Conservation (phyloP, 2,797 vertebrate species). For the Setipinna tenuifilis region DNA sequence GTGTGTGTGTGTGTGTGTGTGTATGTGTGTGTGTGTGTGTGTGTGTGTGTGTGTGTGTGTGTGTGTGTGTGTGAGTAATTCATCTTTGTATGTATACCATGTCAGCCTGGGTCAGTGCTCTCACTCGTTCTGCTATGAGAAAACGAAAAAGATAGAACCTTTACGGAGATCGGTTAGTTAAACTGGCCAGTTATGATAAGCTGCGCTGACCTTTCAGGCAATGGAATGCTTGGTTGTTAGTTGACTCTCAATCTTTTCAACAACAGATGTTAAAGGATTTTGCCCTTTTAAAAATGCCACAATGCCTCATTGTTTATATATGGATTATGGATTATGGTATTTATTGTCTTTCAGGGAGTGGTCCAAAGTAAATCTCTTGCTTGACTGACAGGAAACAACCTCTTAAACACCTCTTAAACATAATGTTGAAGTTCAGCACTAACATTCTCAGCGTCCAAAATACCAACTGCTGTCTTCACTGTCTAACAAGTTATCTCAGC, state of each 20-base stretch:
- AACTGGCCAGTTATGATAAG: neutral
- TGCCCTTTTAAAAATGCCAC: neutral
- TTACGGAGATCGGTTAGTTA: neutral
- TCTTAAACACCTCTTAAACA: too few relatives aligned
- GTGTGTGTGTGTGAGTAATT: neutral
- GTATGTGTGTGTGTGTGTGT: neutral
- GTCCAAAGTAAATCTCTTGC: too few relatives aligned
- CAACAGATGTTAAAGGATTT: neutral
- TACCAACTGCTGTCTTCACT: too few relatives aligned
- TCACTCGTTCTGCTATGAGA: neutral
- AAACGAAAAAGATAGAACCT: neutral
- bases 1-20: slow-evolving; percentile 6
- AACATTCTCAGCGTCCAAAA: too few relatives aligned
- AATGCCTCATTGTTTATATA: neutral
- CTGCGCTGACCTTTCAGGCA: neutral
- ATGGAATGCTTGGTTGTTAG: neutral
- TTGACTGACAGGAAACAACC: too few relatives aligned
- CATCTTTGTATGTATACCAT: neutral
- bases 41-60: neutral
- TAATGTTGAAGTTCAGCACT: too few relatives aligned
- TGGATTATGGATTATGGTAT: too few relatives aligned
- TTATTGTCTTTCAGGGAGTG: too few relatives aligned
- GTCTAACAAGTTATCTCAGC: too few relatives aligned
- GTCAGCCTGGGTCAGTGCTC: neutral
- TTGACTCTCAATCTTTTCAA: neutral